phyloP scores from a whole-genome alignment of 2,113 vertebrate species.

The Microtus ochrogaster region DNA sequence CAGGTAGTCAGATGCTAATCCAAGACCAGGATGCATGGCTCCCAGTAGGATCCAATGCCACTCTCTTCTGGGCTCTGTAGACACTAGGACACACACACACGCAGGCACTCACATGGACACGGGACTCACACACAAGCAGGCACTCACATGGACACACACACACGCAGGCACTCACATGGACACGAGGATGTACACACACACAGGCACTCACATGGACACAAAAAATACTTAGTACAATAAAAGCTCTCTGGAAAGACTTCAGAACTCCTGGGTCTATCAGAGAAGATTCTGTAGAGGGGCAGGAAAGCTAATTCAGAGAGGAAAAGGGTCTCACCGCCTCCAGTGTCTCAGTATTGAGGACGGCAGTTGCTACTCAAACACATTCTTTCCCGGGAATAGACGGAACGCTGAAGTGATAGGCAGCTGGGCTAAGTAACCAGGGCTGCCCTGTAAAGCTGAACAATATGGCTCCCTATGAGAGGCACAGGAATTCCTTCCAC shows the following conservation, averaged over 20 bases:
- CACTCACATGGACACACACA: neutral
- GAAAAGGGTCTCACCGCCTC: neutral
- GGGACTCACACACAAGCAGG: neutral
- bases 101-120: neutral
- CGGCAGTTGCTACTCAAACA: neutral
- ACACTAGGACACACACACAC: neutral
- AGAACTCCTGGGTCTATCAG: neutral
- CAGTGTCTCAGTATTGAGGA: neutral
- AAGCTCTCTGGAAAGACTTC: conserved; percentile 4
- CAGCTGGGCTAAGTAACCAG: neutral
- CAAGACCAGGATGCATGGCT: too few relatives aligned
- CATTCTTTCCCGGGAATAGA: neutral
- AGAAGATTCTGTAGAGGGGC: neutral
- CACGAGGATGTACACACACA: neutral
- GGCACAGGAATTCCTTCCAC: neutral
- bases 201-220: neutral
- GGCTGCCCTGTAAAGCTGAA: neutral
- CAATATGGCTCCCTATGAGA: neutral
- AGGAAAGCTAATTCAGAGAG: neutral
- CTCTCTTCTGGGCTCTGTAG: neutral
- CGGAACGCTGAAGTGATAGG: neutral
- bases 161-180: neutral
- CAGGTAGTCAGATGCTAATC: too few relatives aligned
- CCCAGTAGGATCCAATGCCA: too few relatives aligned
- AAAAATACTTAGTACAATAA: neutral